phyloP scores from a whole-genome alignment of 2,797 vertebrate genomes.

The Enteromius unitaeniatus region DNA sequence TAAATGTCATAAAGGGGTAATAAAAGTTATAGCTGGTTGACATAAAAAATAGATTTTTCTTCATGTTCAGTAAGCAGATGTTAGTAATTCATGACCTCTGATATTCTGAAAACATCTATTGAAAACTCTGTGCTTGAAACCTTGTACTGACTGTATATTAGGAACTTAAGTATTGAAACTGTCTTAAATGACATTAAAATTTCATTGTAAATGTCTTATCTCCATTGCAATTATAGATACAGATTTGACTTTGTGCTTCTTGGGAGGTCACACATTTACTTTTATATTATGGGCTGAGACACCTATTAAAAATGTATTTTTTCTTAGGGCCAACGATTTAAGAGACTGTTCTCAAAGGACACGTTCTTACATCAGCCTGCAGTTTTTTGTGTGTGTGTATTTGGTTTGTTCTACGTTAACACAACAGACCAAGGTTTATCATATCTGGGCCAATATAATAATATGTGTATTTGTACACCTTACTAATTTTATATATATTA shows the following conservation, averaged over 20 bases:
- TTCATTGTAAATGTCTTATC: not conserved
- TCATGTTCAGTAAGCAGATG: conserved; percentile 35
- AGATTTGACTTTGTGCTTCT: not conserved
- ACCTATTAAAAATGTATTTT: not conserved
- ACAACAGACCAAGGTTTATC: not conserved
- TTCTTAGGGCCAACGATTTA: not conserved
- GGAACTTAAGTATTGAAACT: not conserved
- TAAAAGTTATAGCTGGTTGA: conserved; percentile 51
- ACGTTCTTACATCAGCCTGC: not conserved
- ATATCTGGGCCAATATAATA: not conserved
- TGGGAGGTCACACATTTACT: conserved; percentile 30
- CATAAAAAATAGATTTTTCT: conserved; percentile 43
- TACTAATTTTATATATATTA: no score
- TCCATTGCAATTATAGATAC: conserved; percentile 4
- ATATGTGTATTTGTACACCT: no score
- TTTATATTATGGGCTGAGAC: conserved; percentile 2
- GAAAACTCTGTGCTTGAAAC: not conserved
- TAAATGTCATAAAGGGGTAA: conserved; percentile 56
- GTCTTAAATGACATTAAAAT: not conserved
- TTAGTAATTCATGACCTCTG: conserved; percentile 9
- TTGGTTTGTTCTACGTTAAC: not conserved
- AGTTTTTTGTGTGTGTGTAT: not conserved
- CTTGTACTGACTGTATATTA: conserved; percentile 6
- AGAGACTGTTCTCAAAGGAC: not conserved
- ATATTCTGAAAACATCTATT: not conserved